Evolutionary conservation across 2,797 vertebrate species (phyloP), one percentile per base, ranked within the genome.

Genomic region (Muscicapa striata): DNA sequence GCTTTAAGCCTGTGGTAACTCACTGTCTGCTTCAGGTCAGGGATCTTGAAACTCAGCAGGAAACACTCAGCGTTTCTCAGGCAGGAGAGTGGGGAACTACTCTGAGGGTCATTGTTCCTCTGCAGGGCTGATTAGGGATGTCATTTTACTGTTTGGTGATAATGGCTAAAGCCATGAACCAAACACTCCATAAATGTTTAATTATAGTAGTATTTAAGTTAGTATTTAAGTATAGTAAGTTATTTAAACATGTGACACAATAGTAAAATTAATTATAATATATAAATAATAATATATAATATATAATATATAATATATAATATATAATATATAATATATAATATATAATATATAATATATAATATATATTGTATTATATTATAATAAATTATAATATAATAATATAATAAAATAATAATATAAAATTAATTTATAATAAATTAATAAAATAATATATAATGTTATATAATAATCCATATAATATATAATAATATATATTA

Each of bases 141-240:
- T 46, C 32, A 36, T 82, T 86, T 81, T 72, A 34, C 27, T 61
- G 30, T 51, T 11, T 66, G 13, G 41, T 87, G 77, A 49, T 57
- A 32, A 43, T 45, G 20, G 55, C 67, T 84, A 41, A 88, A 91
- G n/a, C 72, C 48, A 55, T 67, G 48, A 94, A 70, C 10, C 26
- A 94, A 82, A 59, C 63, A 66, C 48, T 90, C 81, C 82, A 67
- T 90, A 89, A 67, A 26, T 20, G 15, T 61, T 90, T 93, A 84
- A 87, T 87, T 89, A 49, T 13, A 63, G 17, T 34, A 34, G 13
- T 70, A 93, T n/a, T n/a, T n/a, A n/a, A n/a, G n/a, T n/a, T n/a
- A n/a, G n/a, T n/a, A n/a, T n/a, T n/a, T n/a, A n/a, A n/a, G n/a
- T n/a, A n/a, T 32, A 48, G 13, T 70, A 93, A 58, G 45, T 54